These are phyloP conservation scores for Coenonympha glycerion DNA, from an alignment of 2,888 invertebrate species.

Conservation along the genomic window DNA sequence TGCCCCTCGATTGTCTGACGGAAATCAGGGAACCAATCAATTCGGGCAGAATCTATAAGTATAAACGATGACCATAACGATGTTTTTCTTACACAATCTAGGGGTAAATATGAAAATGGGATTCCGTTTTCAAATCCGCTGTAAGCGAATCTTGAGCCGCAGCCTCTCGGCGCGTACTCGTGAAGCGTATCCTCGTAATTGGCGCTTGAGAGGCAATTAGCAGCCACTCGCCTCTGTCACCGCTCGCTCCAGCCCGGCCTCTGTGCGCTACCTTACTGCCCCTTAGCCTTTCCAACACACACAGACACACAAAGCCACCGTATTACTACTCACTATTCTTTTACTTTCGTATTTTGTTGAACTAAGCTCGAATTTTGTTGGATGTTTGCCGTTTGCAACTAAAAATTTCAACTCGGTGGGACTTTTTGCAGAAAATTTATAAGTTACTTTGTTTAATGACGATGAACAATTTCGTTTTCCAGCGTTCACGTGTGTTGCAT, in stretches of 20 bases:
- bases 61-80: too few species aligned
- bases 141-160: slow-evolving; percentile 9
- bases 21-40: too few species aligned
- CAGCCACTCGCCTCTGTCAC: slow-evolving; percentile 55
- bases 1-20: too few species aligned
- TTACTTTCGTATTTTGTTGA: slow-evolving; percentile 29
- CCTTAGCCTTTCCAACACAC: slow-evolving; percentile 28
- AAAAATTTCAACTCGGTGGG: slow-evolving; percentile 5
- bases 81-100: too few species aligned
- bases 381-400: slow-evolving; percentile 3
- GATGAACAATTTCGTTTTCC: neutral
- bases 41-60: too few species aligned
- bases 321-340: slow-evolving; percentile 33
- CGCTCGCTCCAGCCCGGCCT: slow-evolving; percentile 32
- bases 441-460: neutral
- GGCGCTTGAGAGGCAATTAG: slow-evolving; percentile 69
- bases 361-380: slow-evolving; percentile 15
- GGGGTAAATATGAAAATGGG: too few species aligned
- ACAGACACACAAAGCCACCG: slow-evolving; percentile 19
- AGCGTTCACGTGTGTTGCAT: neutral
- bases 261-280: slow-evolving; percentile 43
- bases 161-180: slow-evolving; percentile 15
- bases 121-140: slow-evolving; percentile 4
- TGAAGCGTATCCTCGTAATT: slow-evolving; percentile 49
- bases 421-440: neutral